These are phyloP conservation scores for Orgyia antiqua DNA, from an alignment of 2,888 invertebrate genomes.

Conservation along the genomic window DNA sequence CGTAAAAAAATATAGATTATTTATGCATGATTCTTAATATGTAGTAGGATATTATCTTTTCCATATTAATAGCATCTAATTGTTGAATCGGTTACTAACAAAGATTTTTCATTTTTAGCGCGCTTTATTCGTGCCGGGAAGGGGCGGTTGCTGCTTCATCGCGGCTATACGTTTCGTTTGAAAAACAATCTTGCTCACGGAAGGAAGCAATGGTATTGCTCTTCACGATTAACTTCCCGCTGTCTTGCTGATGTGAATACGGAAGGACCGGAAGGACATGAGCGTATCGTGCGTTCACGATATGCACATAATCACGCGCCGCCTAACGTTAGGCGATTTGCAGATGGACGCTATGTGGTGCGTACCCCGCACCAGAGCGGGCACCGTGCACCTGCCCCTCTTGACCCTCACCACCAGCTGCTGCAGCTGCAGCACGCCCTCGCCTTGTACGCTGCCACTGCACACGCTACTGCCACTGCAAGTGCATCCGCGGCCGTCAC, in stretches of 20 bases:
- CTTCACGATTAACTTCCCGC: slow-evolving; percentile 67
- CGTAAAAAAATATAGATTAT: too few relatives aligned
- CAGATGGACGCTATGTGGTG: slow-evolving; percentile 70
- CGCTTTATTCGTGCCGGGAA: slow-evolving; percentile 73
- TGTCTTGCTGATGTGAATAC: slow-evolving; percentile 72
- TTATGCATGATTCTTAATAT: slow-evolving; percentile 12
- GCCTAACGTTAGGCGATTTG: slow-evolving; percentile 70
- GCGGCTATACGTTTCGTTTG: slow-evolving; percentile 70
- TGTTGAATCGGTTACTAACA: slow-evolving; percentile 22
- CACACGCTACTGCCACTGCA: slow-evolving; percentile 64
- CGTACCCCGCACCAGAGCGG: slow-evolving; percentile 73
- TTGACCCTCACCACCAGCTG: slow-evolving; percentile 70
- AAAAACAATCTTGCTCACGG: slow-evolving; percentile 74
- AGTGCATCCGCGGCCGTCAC: slow-evolving; percentile 45
- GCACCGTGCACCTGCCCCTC: slow-evolving; percentile 66
- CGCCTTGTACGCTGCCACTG: slow-evolving; percentile 67
- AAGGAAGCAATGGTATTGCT: slow-evolving; percentile 74
- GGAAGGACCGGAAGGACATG: slow-evolving; percentile 71
- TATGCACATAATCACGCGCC: slow-evolving; percentile 72
- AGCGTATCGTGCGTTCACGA: slow-evolving; percentile 70
- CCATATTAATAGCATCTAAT: too few relatives aligned
- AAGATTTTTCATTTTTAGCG: slow-evolving; percentile 37
- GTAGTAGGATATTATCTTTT: too few relatives aligned
- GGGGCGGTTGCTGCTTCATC: slow-evolving; percentile 63
- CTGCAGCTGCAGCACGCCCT: slow-evolving; percentile 70